Conservation (phyloP, 2,797 vertebrate genomes). For the Schizopygopsis malacanthus region DNA sequence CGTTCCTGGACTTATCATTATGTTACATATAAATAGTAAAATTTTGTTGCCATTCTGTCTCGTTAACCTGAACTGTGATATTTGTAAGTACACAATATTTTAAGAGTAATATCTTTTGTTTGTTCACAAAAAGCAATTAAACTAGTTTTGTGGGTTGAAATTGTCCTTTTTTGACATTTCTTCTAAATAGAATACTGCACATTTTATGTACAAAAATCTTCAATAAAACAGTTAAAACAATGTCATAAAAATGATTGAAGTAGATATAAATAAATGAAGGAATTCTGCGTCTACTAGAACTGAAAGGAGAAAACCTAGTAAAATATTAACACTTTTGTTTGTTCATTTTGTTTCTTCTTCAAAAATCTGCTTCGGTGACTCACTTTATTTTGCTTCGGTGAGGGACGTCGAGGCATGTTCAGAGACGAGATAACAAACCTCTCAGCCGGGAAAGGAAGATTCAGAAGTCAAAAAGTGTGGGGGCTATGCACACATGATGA, state of each 20-base stretch:
- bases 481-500: conserved; percentile 66
- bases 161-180: too few relatives aligned
- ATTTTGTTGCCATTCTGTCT: not conserved
- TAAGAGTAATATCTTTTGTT: not conserved
- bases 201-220: too few relatives aligned
- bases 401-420: conserved; percentile 68
- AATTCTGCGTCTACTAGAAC: too few relatives aligned
- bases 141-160: not conserved
- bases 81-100: too few relatives aligned
- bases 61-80: not conserved
- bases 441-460: conserved; percentile 65
- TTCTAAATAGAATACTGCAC: too few relatives aligned
- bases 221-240: too few relatives aligned
- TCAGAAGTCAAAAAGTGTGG: conserved; percentile 66
- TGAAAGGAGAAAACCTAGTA: not conserved
- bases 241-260: too few relatives aligned
- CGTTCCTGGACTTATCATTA: too few relatives aligned
- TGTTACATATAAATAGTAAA: not conserved
- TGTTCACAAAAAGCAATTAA: not conserved
- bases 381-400: conserved; percentile 33
- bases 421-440: conserved; percentile 70
- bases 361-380: conserved; percentile 24
- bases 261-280: not conserved
- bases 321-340: conserved; percentile 41
- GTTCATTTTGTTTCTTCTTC: not conserved